Evolutionary conservation across 2,797 vertebrate species (phyloP).

Genomic region (Thalassophryne amazonica): DNA sequence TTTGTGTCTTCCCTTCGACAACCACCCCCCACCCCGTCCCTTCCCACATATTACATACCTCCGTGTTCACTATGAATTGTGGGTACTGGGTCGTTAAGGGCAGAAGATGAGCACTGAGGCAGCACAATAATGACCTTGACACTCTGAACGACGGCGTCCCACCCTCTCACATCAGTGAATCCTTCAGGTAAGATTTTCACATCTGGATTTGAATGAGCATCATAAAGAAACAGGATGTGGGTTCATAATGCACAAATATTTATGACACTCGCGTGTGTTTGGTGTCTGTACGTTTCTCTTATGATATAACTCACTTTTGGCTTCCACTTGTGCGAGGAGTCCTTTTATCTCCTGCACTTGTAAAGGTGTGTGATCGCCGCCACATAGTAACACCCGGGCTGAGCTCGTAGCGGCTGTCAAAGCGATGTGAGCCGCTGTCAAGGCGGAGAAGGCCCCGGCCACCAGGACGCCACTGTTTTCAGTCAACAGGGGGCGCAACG

Average conservation of each 20-base stretch:
- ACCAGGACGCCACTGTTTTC: slow-evolving; percentile 80
- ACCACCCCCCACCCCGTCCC: too few relatives aligned
- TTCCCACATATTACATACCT: slow-evolving; percentile 70
- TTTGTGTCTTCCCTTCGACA: not conserved
- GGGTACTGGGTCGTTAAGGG: slow-evolving; percentile 84
- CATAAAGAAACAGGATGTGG: too few relatives aligned
- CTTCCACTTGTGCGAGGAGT: slow-evolving; percentile 76
- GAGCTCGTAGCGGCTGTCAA: slow-evolving; percentile 59
- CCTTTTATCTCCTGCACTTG: slow-evolving; percentile 74
- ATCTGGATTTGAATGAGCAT: slow-evolving; percentile 68
- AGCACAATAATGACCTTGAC: slow-evolving; percentile 85
- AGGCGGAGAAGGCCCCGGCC: slow-evolving; percentile 80
- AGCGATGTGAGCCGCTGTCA: slow-evolving; percentile 85
- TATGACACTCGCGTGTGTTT: too few relatives aligned
- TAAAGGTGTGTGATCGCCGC: slow-evolving; percentile 64
- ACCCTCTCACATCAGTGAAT: slow-evolving; percentile 77
- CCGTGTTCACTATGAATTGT: slow-evolving; percentile 85
- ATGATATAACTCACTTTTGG: slow-evolving; percentile 86
- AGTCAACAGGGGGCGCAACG: slow-evolving; percentile 78
- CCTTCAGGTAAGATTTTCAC: slow-evolving; percentile 79
- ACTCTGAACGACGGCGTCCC: slow-evolving; percentile 72
- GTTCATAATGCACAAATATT: too few relatives aligned
- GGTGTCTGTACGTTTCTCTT: not conserved
- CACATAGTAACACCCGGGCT: slow-evolving; percentile 82
- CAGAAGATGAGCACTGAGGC: slow-evolving; percentile 86